These are phyloP conservation scores for Psix sp. DNA, from an alignment of 1,140 invertebrate species.

Conservation along the genomic window DNA sequence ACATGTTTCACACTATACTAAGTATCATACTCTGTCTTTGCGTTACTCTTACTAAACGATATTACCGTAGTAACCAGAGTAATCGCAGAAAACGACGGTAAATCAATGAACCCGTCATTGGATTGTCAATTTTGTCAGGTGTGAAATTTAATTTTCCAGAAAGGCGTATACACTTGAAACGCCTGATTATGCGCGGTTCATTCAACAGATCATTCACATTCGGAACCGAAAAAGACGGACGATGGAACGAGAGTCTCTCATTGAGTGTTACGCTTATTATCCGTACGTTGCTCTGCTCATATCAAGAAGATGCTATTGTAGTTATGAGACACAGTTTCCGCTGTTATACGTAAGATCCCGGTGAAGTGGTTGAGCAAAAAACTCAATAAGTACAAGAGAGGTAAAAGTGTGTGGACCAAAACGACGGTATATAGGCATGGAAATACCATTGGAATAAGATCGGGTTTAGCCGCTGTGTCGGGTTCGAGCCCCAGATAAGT, in stretches of 20 bases:
- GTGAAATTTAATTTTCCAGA: conserved; percentile 55
- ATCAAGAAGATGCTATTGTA: no score
- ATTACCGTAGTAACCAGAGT: no score
- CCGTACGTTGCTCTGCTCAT: no score
- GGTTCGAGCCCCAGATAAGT: conserved; percentile 77
- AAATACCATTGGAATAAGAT: conserved; percentile 77
- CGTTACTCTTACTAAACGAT: no score
- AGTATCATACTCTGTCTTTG: no score
- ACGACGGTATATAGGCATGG: conserved; percentile 70
- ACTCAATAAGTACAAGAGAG: conserved; percentile 26
- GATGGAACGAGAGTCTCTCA: no score
- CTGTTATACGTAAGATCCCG: no score
- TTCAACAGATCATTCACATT: conserved; percentile 45
- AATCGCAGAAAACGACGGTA: no score
- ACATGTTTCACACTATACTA: no score
- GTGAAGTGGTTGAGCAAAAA: not conserved
- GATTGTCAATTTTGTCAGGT: conserved; percentile 36
- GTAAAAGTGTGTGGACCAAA: conserved; percentile 54
- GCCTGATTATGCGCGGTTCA: conserved; percentile 47
- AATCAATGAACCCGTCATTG: conserved; percentile 6
- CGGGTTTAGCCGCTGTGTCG: conserved; percentile 76
- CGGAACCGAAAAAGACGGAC: not conserved
- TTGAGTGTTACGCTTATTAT: no score
- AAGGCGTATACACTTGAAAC: conserved; percentile 23
- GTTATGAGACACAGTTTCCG: no score